Conservation (phyloP, 2,888 invertebrate genomes). For the Agapostemon virescens region DNA sequence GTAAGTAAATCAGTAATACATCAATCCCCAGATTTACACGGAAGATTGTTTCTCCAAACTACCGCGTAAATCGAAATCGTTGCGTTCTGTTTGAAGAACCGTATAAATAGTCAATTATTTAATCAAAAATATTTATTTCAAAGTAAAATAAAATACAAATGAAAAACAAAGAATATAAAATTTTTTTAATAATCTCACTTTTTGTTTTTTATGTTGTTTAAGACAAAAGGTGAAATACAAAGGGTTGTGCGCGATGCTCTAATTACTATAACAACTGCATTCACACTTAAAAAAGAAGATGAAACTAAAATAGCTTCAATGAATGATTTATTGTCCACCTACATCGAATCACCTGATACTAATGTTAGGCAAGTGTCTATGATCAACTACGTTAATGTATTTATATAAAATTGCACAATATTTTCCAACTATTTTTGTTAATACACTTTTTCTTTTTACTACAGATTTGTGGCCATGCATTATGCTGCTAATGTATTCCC, state of each 20-base stretch:
- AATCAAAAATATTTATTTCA: no score
- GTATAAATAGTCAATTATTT: no score
- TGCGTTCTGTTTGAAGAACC: no score
- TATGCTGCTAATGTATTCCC: conserved; percentile 92
- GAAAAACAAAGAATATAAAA: no score
- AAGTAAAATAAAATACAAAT: no score
- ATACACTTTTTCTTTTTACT: conserved; percentile 14
- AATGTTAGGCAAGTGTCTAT: conserved; percentile 77
- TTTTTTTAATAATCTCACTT: background rate
- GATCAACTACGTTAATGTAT: conserved; percentile 6
- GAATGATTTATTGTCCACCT: conserved; percentile 86
- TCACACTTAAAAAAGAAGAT: conserved; percentile 74
- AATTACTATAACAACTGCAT: conserved; percentile 76
- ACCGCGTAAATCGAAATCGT: no score
- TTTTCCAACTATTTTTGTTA: conserved; percentile 4
- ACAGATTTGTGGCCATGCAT: conserved; percentile 89
- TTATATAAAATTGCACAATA: background rate
- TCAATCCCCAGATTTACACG: no score
- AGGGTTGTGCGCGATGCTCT: conserved; percentile 75
- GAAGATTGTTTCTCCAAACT: no score
- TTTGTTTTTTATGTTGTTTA: conserved; percentile 42
- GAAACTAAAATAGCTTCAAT: conserved; percentile 81
- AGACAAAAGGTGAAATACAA: conserved; percentile 76
- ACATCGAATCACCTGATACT: conserved; percentile 88
- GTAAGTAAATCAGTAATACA: conserved; percentile 69